These are phyloP conservation scores for Tolmerus cingulatus DNA, from an alignment of 2,888 invertebrate species.

Conservation along the genomic window DNA sequence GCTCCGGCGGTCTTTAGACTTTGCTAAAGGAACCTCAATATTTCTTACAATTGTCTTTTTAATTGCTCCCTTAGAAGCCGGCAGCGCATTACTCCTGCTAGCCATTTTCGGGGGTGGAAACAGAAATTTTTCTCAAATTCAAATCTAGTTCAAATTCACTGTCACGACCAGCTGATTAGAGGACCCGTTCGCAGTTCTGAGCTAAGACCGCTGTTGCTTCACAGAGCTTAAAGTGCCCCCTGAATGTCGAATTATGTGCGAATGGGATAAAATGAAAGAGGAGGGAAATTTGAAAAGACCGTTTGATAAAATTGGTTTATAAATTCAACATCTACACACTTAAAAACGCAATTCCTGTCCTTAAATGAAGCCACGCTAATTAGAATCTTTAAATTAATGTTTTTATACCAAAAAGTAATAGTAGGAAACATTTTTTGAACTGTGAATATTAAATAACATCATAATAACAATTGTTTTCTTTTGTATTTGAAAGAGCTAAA, in stretches of 20 bases:
- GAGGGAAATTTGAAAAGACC: background rate
- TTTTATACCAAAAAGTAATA: no score
- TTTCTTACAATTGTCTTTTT: slow-evolving; percentile 41
- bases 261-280: background rate
- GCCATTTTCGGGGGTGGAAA: background rate
- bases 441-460: no score
- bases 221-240: background rate
- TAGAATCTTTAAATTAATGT: no score
- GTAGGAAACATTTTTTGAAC: no score
- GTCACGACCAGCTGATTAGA: background rate
- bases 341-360: no score
- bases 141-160: background rate
- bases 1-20: background rate
- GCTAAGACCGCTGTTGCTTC: background rate
- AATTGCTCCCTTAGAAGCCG: slow-evolving; percentile 29
- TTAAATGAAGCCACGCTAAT: no score
- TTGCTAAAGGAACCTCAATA: slow-evolving; percentile 38
- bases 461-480: no score
- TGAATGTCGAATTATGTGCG: background rate
- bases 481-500: no score
- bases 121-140: background rate
- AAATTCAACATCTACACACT: no score
- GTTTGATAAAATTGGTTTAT: no score
- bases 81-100: background rate
- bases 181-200: background rate